Conservation (phyloP, 1,140 invertebrate species). For the Drosophila tsacasi region DNA sequence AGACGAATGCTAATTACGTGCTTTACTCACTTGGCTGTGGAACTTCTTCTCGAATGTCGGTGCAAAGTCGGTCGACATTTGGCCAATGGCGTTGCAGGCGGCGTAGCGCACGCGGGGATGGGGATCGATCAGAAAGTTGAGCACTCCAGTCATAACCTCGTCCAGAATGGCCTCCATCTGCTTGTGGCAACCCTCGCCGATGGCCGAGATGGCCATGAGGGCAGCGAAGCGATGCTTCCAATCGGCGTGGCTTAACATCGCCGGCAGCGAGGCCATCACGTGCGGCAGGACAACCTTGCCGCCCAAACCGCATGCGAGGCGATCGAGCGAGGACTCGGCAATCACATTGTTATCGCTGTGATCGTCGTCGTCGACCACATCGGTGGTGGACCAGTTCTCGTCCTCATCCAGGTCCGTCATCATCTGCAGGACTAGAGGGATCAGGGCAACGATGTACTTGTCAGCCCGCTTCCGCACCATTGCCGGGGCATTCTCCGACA, state of each 20-base stretch:
- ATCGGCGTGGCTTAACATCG: conserved; percentile 93
- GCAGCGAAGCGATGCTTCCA: conserved; percentile 97
- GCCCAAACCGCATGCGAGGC: conserved; percentile 97
- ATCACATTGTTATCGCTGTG: conserved; percentile 96
- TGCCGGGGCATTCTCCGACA: conserved; percentile 97
- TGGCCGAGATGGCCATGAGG: conserved; percentile 98
- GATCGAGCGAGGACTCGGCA: conserved; percentile 98
- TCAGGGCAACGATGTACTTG: conserved; percentile 91
- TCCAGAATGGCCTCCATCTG: conserved; percentile 98
- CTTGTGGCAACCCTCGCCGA: conserved; percentile 99
- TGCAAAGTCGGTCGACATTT: conserved; percentile 99
- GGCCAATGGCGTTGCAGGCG: conserved; percentile 99
- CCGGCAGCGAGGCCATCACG: conserved; percentile 93
- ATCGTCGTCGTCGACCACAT: conserved; percentile 94
- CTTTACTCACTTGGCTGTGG: conserved; percentile 89
- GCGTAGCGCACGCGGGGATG: conserved; percentile 90
- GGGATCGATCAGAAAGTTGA: conserved; percentile 94
- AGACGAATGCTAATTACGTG: not conserved
- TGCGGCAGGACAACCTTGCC: conserved; percentile 97
- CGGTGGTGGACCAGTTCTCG: conserved; percentile 91
- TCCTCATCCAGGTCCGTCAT: conserved; percentile 96
- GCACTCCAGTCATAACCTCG: conserved; percentile 95
- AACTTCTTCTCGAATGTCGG: conserved; percentile 99
- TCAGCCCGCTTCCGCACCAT: conserved; percentile 96
- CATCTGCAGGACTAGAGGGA: conserved; percentile 95